A percentile compares a stretch with the other conserved stretches of the same genome.
These are phyloP conservation scores for Calcarius lapponicus DNA, from an alignment of 2,797 vertebrate species.

Conservation along the genomic window DNA sequence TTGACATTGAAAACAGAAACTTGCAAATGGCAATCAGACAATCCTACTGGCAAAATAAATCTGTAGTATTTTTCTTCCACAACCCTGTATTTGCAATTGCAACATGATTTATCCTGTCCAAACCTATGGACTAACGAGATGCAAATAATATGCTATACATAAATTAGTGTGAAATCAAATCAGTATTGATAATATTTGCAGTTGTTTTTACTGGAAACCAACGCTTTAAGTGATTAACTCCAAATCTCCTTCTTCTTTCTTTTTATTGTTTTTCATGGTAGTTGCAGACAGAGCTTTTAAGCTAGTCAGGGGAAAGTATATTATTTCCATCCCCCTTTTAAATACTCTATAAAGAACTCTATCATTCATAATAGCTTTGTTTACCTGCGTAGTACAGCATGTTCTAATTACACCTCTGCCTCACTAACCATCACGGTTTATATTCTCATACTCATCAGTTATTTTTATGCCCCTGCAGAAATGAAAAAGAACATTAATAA, in stretches of 20 bases:
- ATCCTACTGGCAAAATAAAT: not conserved
- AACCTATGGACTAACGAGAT: not conserved
- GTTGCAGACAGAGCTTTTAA: conserved; percentile 64
- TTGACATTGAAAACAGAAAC: not conserved
- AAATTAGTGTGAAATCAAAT: conserved; percentile 30
- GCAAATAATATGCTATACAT: not conserved
- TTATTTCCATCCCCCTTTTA: conserved; percentile 72
- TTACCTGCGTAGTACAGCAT: conserved; percentile 77
- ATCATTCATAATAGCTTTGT: conserved; percentile 80
- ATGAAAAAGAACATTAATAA: conserved; percentile 77
- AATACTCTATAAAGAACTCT: conserved; percentile 75
- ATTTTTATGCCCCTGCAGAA: conserved; percentile 79
- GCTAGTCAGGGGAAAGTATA: conserved; percentile 68
- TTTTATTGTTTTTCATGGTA: conserved; percentile 31
- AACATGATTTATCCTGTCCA: conserved; percentile 5
- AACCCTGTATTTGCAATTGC: not conserved
- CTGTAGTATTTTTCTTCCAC: not conserved
- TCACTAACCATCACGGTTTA: conserved; percentile 78
- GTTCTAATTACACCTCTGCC: conserved; percentile 82
- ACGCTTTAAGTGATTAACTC: conserved; percentile 21
- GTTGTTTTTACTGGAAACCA: conserved; percentile 35
- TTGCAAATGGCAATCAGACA: not conserved
- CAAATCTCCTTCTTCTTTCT: not conserved
- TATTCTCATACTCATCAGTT: conserved; percentile 77
- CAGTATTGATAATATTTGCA: conserved; percentile 35